Base-by-base conservation (phyloP, 1,140 invertebrate genomes). In the Zaprionus davidi region DNA sequence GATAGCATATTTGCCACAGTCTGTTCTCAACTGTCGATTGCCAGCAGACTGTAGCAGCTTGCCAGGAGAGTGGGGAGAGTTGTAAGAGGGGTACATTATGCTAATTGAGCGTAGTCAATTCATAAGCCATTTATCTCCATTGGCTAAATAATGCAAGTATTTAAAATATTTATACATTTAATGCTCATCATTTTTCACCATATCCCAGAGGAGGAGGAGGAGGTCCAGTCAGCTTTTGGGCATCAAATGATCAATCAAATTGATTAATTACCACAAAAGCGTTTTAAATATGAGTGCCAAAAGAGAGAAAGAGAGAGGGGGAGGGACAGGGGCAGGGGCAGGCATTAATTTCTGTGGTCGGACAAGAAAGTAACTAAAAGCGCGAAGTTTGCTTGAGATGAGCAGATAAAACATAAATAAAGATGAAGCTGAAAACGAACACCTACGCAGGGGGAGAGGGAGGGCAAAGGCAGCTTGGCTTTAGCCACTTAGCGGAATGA, bases 191-290 rank as follows among this genome's bases (percentile, higher is more conserved):
- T 86, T 73, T 69, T 71, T 60, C 55, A 55, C 13, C 41, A 34
- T 24, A 20, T 20, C 17, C 0, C 12, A 26, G 13, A 4, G 12
- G 9, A 6, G 11, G 20, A 34, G 12, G 22, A 22, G 34, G 7
- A 9, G n/a, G 13, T 7, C 28, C 60, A 57, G 65, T 57, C 80
- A 80, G 83, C 62, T 73, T 58, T 71, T 73, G 68, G 70, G 66
- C 77, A 74, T 28, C 44, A 59, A 78, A 90, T 84, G 81, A 88
- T 88, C 84, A 90, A 88, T 88, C 84, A 88, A 90, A 84, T 84
- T 88, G 84, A 88, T 90, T 88, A 88, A 88, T 88, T 88, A 90
- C 81, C 78, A 51, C 59, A 71, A 78, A 78, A 79, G 55, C 71
- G 71, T 87, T 85, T 85, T 86, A 86, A 82, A 85, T 86, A 80